phyloP scores from a whole-genome alignment of 2,797 vertebrate genomes.

The Pristis pectinata region DNA sequence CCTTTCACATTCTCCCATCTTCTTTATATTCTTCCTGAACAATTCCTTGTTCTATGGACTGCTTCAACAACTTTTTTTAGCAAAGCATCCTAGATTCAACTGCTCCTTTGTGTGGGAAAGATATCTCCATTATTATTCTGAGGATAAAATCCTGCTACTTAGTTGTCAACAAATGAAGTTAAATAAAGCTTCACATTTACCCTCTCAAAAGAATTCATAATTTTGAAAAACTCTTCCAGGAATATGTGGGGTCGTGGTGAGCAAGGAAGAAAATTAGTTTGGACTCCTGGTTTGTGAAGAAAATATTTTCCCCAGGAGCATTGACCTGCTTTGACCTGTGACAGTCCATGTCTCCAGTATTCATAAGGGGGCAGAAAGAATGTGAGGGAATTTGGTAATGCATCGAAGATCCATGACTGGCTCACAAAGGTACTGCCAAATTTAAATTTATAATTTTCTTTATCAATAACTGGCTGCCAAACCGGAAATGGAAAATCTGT shows the following conservation, averaged over 20 bases:
- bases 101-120: neutral
- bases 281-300: neutral
- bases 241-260: neutral
- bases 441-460: neutral
- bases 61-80: neutral
- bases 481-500: neutral
- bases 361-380: neutral
- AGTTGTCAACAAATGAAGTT: neutral
- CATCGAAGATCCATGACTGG: neutral
- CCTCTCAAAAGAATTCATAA: neutral
- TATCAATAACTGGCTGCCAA: neutral
- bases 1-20: neutral
- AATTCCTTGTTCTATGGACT: neutral
- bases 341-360: neutral
- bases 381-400: neutral
- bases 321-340: neutral
- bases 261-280: neutral
- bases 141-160: neutral
- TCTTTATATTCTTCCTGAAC: neutral
- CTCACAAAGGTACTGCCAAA: too few relatives aligned
- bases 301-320: neutral
- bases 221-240: neutral
- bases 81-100: neutral
- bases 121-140: neutral
- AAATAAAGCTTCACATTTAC: neutral